phyloP scores from a whole-genome alignment of 30 jellyfish, hydroid and myxozoan species.

The Cassiopea andromeda region DNA sequence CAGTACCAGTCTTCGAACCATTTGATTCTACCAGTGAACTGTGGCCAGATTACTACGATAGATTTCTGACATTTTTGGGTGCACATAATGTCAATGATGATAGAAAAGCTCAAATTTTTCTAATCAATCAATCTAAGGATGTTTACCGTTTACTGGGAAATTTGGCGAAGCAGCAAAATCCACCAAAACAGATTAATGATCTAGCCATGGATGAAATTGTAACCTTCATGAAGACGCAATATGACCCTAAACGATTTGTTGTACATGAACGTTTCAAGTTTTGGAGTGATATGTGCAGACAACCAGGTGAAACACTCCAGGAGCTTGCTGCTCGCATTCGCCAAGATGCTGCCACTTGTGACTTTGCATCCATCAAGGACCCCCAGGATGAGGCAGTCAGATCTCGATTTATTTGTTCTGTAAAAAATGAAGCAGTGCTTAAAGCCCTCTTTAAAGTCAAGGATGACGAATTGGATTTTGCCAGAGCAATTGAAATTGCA shows the following conservation, averaged over 20 bases:
- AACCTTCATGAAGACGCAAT: conserved; percentile 25
- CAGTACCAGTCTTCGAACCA: background rate
- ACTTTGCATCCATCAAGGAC: conserved; percentile 40
- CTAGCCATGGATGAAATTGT: conserved; percentile 54
- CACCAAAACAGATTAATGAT: conserved; percentile 20
- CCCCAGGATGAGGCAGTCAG: conserved; percentile 64
- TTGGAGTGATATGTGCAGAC: conserved; percentile 33
- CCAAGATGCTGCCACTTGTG: conserved; percentile 64
- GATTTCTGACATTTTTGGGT: conserved; percentile 3
- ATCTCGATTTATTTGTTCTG: conserved; percentile 39
- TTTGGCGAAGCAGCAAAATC: conserved; percentile 27
- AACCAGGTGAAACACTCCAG: conserved; percentile 65
- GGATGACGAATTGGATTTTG: conserved; percentile 25
- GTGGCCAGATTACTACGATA: conserved; percentile 22
- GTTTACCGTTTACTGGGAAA: background rate
- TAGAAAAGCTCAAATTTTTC: background rate
- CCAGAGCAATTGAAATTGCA: conserved; percentile 46
- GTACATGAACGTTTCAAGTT: conserved; percentile 55
- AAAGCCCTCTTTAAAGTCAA: conserved; percentile 21
- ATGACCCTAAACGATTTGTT: conserved; percentile 51
- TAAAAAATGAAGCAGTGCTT: conserved; percentile 44
- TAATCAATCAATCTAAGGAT: background rate
- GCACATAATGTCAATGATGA: background rate
- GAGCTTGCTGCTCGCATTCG: conserved; percentile 58
- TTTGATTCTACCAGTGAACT: conserved; percentile 6